These are phyloP conservation scores for Malurus splendens DNA, from an alignment of 2,797 vertebrate species.

Conservation along the genomic window DNA sequence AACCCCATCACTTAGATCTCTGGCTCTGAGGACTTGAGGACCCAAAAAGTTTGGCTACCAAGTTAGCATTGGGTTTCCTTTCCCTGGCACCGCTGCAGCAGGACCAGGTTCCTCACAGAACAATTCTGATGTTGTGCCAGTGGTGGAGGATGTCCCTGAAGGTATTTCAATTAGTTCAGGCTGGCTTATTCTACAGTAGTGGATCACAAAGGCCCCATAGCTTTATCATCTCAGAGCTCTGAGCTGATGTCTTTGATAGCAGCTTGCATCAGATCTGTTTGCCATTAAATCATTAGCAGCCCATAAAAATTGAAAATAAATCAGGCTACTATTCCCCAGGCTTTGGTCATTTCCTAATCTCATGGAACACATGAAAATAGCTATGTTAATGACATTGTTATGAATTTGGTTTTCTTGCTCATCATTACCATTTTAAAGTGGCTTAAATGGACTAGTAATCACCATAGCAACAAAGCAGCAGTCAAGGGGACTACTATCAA, in stretches of 20 bases:
- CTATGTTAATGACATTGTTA: constrained; percentile 26
- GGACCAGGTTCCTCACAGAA: not conserved
- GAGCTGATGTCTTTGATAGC: not conserved
- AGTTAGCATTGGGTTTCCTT: not conserved
- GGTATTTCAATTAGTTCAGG: not conserved
- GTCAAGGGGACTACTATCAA: not conserved
- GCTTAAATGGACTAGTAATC: constrained; percentile 41
- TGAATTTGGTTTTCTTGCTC: constrained; percentile 5
- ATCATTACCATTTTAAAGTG: constrained; percentile 33
- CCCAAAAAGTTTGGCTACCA: fast-evolving
- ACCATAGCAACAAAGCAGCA: constrained; percentile 44
- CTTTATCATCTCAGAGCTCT: not conserved
- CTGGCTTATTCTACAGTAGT: not conserved
- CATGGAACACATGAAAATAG: not conserved
- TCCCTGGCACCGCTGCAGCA: fast-evolving
- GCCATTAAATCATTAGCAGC: not conserved
- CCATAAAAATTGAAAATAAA: not conserved
- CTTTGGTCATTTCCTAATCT: constrained; percentile 17
- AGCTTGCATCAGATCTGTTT: not conserved
- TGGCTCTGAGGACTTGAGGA: not conserved
- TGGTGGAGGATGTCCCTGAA: not conserved
- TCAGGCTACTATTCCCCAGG: not conserved
- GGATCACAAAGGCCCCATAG: not conserved
- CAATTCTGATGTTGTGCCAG: fast-evolving
- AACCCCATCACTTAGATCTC: not conserved